Conservation (phyloP, 2,113 vertebrate species). For the Sarotherodon lohbergeri region DNA sequence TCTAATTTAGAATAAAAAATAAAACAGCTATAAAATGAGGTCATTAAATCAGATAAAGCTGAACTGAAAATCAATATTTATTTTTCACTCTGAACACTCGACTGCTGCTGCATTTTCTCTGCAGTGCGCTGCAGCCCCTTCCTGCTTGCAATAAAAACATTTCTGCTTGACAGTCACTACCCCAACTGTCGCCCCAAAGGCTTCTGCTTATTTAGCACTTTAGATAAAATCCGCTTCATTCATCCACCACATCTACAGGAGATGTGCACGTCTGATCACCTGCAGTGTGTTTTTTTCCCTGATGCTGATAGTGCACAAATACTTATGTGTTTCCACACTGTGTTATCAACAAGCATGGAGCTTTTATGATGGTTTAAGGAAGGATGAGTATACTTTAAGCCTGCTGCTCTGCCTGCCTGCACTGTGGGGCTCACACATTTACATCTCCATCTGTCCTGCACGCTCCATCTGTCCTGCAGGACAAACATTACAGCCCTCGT, state of each 20-base stretch:
- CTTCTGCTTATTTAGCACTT: slow-evolving; percentile 24
- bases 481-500: not conserved
- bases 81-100: not conserved
- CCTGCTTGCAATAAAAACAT: slow-evolving; percentile 1
- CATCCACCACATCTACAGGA: not conserved
- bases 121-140: slow-evolving; percentile 29
- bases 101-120: slow-evolving; percentile 26
- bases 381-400: not conserved
- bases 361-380: not conserved
- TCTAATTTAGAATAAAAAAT: not conserved
- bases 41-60: not conserved
- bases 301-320: not conserved
- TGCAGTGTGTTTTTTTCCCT: accelerated
- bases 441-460: not conserved
- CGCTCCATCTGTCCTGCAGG: not conserved
- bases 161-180: not conserved
- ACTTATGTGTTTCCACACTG: not conserved
- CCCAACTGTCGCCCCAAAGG: not conserved
- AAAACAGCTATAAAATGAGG: not conserved
- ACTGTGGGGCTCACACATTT: not conserved
- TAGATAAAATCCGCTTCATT: not conserved
- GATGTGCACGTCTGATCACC: not conserved
- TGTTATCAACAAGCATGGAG: not conserved
- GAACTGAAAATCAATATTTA: not conserved
- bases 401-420: not conserved